Base-by-base conservation (phyloP, 2,888 invertebrate genomes). In the Catocala sponsa region DNA sequence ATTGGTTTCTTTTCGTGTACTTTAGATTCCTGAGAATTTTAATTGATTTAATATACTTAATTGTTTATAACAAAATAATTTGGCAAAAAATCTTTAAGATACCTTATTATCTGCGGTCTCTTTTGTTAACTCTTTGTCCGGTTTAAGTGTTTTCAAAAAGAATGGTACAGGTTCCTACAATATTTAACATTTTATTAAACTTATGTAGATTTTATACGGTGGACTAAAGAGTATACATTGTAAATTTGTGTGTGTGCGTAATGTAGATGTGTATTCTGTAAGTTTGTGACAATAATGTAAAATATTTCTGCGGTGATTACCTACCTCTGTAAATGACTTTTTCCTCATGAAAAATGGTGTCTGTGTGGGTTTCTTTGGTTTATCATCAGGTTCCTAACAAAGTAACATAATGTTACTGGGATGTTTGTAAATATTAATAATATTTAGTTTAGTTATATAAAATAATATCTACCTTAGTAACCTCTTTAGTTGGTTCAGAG, bases 281-380 rank as follows among this genome's bases (percentile, higher is more conserved):
- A 25, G 25, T 1, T 47, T n/a, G 35, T 62, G n/a, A 52, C 15
- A 55, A 51, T 48, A 33, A 32, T 33, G 2, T 52, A 4, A 33
- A 54, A n/a, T 59, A 25, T 59, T 7, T 41, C 7, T 42, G 11
- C 33, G 35, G 38, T 65, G 55, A 63, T 51, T 78, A 68, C 65
- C 64, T 84, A 88, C 87, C 86, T 87, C 86, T 63, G 79, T 72
- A 44, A 74, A 73, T 59, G 78, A 76, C 64, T 84, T 86, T 68
- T 84, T 85, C 74, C 85, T 82, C 70, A 84, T 79, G 68, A 80
- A 84, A 66, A 82, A 79, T 63, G 83, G 82, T 53, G 82, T 69
- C 68, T 83, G 81, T 74, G 70, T 68, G 15, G 77, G 76, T 76
- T 76, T 80, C 76, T 64, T 68, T 64, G 72, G 73, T 69, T 70